Evolutionary conservation across 1,140 invertebrate genomes (phyloP).

Genomic region (Homarus americanus): DNA sequence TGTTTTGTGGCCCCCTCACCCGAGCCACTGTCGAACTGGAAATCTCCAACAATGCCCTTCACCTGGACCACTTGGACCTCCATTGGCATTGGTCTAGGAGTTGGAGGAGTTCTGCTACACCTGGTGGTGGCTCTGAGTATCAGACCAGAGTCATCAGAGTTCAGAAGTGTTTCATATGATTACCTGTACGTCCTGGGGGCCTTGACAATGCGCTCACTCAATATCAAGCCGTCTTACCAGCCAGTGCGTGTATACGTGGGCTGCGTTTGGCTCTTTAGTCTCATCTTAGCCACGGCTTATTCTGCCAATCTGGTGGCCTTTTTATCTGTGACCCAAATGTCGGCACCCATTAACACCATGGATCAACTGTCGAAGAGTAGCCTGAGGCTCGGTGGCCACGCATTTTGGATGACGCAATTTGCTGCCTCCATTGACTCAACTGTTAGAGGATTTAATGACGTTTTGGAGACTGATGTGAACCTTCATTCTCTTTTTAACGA

Average conservation of each 20-base stretch:
- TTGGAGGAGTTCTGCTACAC: conserved; percentile 44
- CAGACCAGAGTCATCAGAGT: conserved; percentile 38
- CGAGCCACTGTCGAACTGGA: conserved; percentile 70
- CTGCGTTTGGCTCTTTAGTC: conserved; percentile 46
- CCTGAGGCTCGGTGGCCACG: conserved; percentile 59
- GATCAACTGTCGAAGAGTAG: conserved; percentile 54
- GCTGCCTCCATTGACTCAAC: conserved; percentile 59
- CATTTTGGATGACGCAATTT: conserved; percentile 70
- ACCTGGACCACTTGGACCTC: conserved; percentile 58
- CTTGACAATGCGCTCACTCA: conserved; percentile 22
- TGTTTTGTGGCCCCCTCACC: conserved; percentile 72
- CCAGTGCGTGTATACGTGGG: conserved; percentile 56
- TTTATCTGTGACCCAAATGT: conserved; percentile 61
- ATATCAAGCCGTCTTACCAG: conserved; percentile 7
- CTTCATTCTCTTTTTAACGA: conserved; percentile 57
- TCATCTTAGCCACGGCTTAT: conserved; percentile 71
- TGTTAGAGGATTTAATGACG: conserved; percentile 43
- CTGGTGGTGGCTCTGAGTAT: conserved; percentile 18
- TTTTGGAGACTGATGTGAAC: conserved; percentile 64
- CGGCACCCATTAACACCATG: conserved; percentile 61
- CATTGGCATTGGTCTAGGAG: conserved; percentile 25
- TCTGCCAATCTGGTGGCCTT: conserved; percentile 73
- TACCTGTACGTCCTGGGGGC: conserved; percentile 69
- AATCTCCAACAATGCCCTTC: conserved; percentile 66
- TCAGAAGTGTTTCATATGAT: conserved; percentile 35